Base-by-base conservation (phyloP, 1,140 invertebrate species). In the Caerostris darwini region DNA sequence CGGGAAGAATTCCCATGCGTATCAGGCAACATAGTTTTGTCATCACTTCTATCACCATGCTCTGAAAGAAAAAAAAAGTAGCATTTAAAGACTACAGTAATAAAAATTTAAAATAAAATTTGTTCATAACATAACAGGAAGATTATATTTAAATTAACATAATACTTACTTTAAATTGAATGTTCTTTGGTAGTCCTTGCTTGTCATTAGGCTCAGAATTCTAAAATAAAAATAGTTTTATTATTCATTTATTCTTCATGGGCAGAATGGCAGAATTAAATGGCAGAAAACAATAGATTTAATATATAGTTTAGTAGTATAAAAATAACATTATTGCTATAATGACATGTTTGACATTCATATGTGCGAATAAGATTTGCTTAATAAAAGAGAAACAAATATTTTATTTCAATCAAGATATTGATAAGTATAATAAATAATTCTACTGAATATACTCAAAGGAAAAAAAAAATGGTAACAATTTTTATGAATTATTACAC, bases 41-140 rank as follows among this genome's bases (percentile, higher is more conserved):
- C 34, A 98, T 97, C 34, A 97, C 96, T 94, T 97, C 97, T 69
- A 97, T 96, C 54, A 98, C 97, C 96, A 98, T 97, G 95, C 96
- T 96, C 96, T 97, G 95, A 58, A 94, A 95, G 95, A n/a, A 7
- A 54, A 69, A 8, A 83, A 57, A 0, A 7, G 7, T 57, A 57
- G 5, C 8, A 77, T 10, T n/a, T 14, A 17, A 5, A 67, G 17
- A 17, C 14, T 82, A 53, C 34, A 82, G 3, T n/a, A 82, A 82
- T n/a, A 67, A 64, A 67, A 67, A 1, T 5, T 67, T 5, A 67
- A 4, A 67, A n/a, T n/a, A 7, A 67, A 67, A 67, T 5, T 67
- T 61, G 59, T 64, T 14, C 17, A 34, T 81, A 53, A 3, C 7
- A 54, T 34, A 34, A 8, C 5, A 53, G 34, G 19, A 85, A 58